A percentile compares a stretch with the other conserved stretches of the same genome.
Evolutionary conservation across 2,888 invertebrate genomes (phyloP).

Genomic region (Apantesis nais): DNA sequence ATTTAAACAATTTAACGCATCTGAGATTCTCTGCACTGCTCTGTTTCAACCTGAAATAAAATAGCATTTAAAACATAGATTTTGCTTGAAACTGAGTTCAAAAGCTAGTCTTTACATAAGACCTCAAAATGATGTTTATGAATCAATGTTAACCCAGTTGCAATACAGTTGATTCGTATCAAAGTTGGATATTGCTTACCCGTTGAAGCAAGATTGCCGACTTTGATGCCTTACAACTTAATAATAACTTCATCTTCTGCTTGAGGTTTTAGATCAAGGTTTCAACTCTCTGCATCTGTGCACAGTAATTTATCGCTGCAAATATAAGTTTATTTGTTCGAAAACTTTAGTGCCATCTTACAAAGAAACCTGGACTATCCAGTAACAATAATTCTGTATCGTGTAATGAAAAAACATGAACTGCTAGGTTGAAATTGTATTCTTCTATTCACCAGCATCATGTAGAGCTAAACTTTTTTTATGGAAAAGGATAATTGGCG

Average conservation of each 20-base stretch:
- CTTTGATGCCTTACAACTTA: background rate
- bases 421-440: too few relatives aligned
- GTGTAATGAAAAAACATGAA: too few relatives aligned
- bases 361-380: background rate
- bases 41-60: background rate
- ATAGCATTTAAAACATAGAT: background rate
- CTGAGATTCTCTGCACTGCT: background rate
- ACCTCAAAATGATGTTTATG: background rate
- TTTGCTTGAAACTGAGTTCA: background rate
- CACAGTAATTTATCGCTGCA: too few relatives aligned
- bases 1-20: background rate
- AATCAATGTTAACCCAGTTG: background rate
- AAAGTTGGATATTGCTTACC: background rate
- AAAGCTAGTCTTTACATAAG: background rate
- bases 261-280: too few relatives aligned
- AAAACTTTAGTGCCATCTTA: background rate
- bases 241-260: too few relatives aligned
- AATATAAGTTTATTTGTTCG: too few relatives aligned
- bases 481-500: too few relatives aligned
- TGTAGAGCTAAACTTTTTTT: too few relatives aligned
- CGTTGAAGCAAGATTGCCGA: background rate
- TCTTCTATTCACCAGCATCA: too few relatives aligned
- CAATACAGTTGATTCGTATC: background rate
- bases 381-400: background rate
- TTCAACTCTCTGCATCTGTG: too few relatives aligned